Conservation (phyloP, 2,113 vertebrate genomes). For the Pica pica region DNA sequence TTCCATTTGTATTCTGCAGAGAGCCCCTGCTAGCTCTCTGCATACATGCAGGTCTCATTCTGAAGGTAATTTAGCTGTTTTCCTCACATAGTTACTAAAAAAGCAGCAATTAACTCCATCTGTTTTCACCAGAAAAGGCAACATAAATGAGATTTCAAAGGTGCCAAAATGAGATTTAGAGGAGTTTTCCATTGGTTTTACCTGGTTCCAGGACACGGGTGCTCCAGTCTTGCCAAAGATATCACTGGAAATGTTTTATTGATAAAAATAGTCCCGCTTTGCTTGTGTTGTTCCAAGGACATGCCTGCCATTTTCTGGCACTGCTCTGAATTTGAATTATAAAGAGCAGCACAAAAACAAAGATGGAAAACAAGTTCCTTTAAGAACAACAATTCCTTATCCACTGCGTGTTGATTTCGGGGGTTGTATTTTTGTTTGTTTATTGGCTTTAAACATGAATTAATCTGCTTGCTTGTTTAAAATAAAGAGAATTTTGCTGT, state of each 20-base stretch:
- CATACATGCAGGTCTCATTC: not conserved
- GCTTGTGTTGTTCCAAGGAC: not conserved
- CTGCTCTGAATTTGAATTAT: not conserved
- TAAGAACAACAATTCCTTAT: not conserved
- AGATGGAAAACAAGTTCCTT: not conserved
- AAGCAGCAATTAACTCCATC: not conserved
- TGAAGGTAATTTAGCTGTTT: not conserved
- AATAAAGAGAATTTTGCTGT: accelerated
- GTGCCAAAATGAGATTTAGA: not conserved
- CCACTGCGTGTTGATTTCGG: accelerated
- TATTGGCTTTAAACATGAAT: not conserved
- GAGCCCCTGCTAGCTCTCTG: not conserved
- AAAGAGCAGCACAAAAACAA: not conserved
- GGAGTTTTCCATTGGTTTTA: not conserved
- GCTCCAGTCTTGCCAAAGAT: not conserved
- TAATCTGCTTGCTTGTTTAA: not conserved
- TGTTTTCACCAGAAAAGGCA: not conserved
- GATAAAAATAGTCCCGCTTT: not conserved
- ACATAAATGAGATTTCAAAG: not conserved
- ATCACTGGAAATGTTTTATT: not conserved
- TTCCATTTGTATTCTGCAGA: not conserved
- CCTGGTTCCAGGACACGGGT: not conserved
- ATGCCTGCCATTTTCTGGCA: not conserved
- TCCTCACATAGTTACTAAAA: not conserved
- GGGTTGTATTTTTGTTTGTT: not conserved